phyloP scores from a whole-genome alignment of 2,888 invertebrate genomes.

The Hypselothyrea guttata region DNA sequence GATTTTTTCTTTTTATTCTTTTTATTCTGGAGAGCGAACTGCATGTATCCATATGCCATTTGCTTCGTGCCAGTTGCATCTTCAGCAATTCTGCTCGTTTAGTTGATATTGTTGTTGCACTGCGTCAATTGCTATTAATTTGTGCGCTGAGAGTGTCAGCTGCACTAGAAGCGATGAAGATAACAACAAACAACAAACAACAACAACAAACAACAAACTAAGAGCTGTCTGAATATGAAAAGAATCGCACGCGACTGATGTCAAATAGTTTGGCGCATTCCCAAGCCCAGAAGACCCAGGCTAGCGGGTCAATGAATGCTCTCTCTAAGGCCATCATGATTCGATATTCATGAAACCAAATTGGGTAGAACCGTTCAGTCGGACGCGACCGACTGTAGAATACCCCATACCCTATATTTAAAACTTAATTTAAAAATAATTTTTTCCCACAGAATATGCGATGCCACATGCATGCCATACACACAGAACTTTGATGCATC shows the following conservation, averaged over 20 bases:
- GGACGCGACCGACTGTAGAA: too few species aligned
- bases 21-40: too few species aligned
- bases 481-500: too few species aligned
- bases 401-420: too few species aligned
- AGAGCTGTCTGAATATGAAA: constrained; percentile 2
- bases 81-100: constrained; percentile 36
- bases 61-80: constrained; percentile 26
- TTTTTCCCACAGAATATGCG: too few species aligned
- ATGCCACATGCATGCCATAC: too few species aligned
- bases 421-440: too few species aligned
- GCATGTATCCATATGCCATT: not conserved
- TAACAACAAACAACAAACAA: too few species aligned
- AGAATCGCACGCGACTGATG: constrained; percentile 54
- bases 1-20: constrained; percentile 26
- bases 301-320: constrained; percentile 38
- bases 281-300: constrained; percentile 9
- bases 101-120: constrained; percentile 31
- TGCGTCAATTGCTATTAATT: constrained; percentile 76
- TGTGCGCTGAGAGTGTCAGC: constrained; percentile 59
- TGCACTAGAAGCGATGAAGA: constrained; percentile 41
- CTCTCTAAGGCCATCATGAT: too few species aligned
- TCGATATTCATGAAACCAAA: too few species aligned
- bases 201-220: constrained; percentile 13
- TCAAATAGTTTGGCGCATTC: constrained; percentile 39
- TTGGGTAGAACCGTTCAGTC: too few species aligned